Base-by-base conservation (phyloP, 2,797 vertebrate species). In the Notoglanidium macrostoma region DNA sequence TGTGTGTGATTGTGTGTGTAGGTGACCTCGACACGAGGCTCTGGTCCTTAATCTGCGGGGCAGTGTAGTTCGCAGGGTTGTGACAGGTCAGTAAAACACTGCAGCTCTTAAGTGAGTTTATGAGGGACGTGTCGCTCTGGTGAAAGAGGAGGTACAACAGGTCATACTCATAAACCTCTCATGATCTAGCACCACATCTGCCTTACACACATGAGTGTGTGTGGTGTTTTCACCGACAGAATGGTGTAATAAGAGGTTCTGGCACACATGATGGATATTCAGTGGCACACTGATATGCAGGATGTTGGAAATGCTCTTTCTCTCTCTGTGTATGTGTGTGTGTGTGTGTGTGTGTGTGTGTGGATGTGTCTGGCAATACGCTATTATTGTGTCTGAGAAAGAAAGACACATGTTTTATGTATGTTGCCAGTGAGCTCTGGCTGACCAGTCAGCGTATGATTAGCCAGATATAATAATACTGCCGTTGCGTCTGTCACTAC, bases 51-150 rank as follows among this genome's bases (percentile, higher is more conserved):
- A 68, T 88, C 80, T 88, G 23, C 10, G 19, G 76, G 35, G 65
- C 72, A 54, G 44, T 81, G 46, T 67, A 10, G 15, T 85, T 68
- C n/a, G 14, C 78, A 81, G 51, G 80, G 23, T 35, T 79, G 83
- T 51, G 74, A 35, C 73, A 68, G 80, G 8, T 23, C 80, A 6
- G 17, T 87, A 59, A 87, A 90, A 83, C 72, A 68, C 77, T 81
- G 82, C 85, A 78, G 49, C 83, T 44, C 63, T 46, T 85, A 67
- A 81, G 23, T 51, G 68, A 77, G 68, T 86, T 89, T 77, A 89
- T n/a, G 81, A 74, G 81, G 40, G 40, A 72, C 63, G 87, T 51
- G 82, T 12, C 32, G 21, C 46, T 51, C 44, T 67, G 23, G 17
- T 74, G 49, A 68, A 6, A 23, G 35, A 17, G 8, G 61, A 65